Evolutionary conservation across 2,888 invertebrate genomes (phyloP).

Genomic region (Monoplex corrugatus): DNA sequence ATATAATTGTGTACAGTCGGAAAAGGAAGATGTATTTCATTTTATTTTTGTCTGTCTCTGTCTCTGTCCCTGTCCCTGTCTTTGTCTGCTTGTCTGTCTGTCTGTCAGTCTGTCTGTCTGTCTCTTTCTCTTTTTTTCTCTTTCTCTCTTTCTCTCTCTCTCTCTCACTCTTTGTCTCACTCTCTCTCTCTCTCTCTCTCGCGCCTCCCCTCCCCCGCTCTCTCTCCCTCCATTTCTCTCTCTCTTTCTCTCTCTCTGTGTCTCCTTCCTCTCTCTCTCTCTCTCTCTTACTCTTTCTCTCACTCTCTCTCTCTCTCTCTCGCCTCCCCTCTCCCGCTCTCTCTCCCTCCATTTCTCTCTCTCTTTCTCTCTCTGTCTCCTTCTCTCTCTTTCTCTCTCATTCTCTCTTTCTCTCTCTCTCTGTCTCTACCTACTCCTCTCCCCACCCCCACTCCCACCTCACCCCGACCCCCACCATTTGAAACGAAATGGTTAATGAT

Average conservation of each 20-base stretch:
- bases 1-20: too few relatives aligned
- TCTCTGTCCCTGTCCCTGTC: neutral
- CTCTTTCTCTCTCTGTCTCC: conserved; percentile 9
- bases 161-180: neutral
- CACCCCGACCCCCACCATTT: neutral
- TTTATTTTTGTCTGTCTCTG: neutral
- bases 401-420: neutral
- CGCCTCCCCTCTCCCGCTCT: neutral
- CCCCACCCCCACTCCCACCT: too few relatives aligned
- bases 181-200: neutral
- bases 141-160: neutral
- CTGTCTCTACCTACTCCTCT: neutral
- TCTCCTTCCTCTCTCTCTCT: conserved; percentile 10
- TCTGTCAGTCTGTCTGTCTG: neutral
- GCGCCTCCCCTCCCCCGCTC: neutral
- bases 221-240: neutral
- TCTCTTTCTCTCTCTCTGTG: neutral
- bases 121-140: neutral
- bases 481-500: too few relatives aligned
- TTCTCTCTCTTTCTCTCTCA: conserved; percentile 13
- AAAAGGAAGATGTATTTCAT: too few relatives aligned
- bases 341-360: conserved; percentile 12
- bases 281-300: conserved; percentile 39
- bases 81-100: neutral
- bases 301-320: conserved; percentile 32